These are phyloP conservation scores for Xyliphius kryptos DNA, from an alignment of 2,113 vertebrate genomes.

Conservation along the genomic window DNA sequence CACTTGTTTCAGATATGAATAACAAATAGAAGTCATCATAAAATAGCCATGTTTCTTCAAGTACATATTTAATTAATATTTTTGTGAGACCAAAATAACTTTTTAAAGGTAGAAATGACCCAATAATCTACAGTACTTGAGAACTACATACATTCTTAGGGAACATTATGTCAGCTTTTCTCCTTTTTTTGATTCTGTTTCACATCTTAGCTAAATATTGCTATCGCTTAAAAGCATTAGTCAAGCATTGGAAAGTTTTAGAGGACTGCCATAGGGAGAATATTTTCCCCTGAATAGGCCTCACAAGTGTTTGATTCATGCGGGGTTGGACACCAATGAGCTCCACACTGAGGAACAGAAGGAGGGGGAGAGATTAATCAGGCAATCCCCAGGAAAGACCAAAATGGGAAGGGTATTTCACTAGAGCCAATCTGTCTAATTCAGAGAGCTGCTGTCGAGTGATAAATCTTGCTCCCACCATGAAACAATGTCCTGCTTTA, in stretches of 20 bases:
- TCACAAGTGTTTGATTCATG: slow-evolving; percentile 41
- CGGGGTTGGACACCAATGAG: slow-evolving; percentile 27
- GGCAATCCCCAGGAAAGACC: slow-evolving; percentile 47
- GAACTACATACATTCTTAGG: not conserved
- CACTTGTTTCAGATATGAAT: not conserved
- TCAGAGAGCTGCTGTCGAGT: slow-evolving; percentile 48
- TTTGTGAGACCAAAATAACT: not conserved
- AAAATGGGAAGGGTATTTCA: slow-evolving; percentile 53
- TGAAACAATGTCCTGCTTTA: slow-evolving; percentile 42
- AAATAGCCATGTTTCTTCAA: not conserved
- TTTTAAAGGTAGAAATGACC: slow-evolving; percentile 7
- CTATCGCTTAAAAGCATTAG: slow-evolving; percentile 28
- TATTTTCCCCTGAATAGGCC: slow-evolving; percentile 40
- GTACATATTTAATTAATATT: not conserved
- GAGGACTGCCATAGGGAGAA: slow-evolving; percentile 21
- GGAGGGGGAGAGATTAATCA: slow-evolving; percentile 49
- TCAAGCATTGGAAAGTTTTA: slow-evolving; percentile 37
- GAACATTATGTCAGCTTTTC: not conserved
- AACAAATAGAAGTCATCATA: not conserved
- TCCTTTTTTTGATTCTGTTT: not conserved
- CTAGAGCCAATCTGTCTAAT: slow-evolving; percentile 56
- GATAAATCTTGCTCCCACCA: slow-evolving; percentile 51
- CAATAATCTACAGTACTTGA: slow-evolving; percentile 1
- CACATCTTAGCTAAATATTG: slow-evolving; percentile 23
- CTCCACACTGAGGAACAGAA: slow-evolving; percentile 1